Base-by-base conservation (phyloP, 1,140 invertebrate genomes). In the Hestina assimilis region DNA sequence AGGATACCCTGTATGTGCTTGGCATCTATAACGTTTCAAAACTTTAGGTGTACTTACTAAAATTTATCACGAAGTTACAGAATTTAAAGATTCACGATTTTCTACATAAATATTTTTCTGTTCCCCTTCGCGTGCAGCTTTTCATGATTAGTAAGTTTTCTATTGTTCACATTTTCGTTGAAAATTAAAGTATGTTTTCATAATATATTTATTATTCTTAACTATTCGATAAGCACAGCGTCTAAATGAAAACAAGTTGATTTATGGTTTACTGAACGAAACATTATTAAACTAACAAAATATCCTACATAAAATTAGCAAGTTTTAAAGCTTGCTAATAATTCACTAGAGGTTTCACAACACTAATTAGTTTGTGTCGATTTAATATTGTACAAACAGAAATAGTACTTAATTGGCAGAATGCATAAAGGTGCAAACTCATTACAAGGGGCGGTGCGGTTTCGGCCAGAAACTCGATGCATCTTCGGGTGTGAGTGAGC, bases 381-480 rank as follows among this genome's bases (percentile, higher is more conserved):
- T 66, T 59, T 61, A 66, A 66, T 54, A 50, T 50, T 48, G 47
- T 59, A 54, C 53, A 66, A 66, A 59, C 50, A 60, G 63, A 66
- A 62, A 55, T 62, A 48, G 50, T 58, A 62, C 50, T 58, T 66
- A 66, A 66, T 59, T 62, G 55, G 55, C 55, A 66, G 59, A 66
- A 58, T 66, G 59, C 63, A 75, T 73, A 73, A 70, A 69, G 71
- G 68, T 70, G 64, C 65, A 79, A 77, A 83, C 80, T 84, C 79
- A 82, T 87, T 83, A 87, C 66, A 75, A 65, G 70, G 68, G 66
- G 73, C 71, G 63, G 74, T 79, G 81, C 59, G 79, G 83, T 80
- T 79, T 79, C 74, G 81, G 81, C 78, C 81, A 84, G 75, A 83
- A 75, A 73, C 70, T 75, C 73, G 79, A 73, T 84, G 82, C 80